Conservation (phyloP, 2,888 invertebrate genomes). For the Polymixis flavicincta region DNA sequence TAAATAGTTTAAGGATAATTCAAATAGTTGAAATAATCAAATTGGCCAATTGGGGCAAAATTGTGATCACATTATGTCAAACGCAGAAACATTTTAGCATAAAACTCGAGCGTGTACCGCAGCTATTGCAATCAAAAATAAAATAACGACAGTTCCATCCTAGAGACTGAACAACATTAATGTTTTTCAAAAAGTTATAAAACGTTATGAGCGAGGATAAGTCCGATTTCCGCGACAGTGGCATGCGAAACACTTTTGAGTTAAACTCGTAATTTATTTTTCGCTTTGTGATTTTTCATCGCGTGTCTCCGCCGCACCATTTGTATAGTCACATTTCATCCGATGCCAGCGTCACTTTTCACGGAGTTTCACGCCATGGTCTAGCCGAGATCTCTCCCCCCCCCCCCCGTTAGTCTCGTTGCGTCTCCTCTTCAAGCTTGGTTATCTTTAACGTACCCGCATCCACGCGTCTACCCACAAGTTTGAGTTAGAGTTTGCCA, state of each 20-base stretch:
- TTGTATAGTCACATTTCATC: conserved; percentile 76
- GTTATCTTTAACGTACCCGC: conserved; percentile 75
- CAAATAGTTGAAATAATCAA: conserved; percentile 25
- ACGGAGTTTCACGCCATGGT: conserved; percentile 66
- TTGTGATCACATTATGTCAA: conserved; percentile 34
- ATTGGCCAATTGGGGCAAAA: conserved; percentile 17
- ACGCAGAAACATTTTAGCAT: conserved; percentile 34
- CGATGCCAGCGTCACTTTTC: conserved; percentile 70
- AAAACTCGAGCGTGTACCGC: conserved; percentile 39
- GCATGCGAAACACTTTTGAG: conserved; percentile 71
- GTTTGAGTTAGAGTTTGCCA: conserved; percentile 74
- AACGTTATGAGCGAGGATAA: conserved; percentile 57
- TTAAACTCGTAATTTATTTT: conserved; percentile 79
- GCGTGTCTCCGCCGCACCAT: conserved; percentile 73
- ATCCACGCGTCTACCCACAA: conserved; percentile 70
- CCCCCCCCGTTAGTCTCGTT: conserved; percentile 2
- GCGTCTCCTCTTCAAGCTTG: conserved; percentile 53
- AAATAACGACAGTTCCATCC: conserved; percentile 46
- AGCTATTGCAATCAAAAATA: conserved; percentile 53
- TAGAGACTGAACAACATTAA: conserved; percentile 43
- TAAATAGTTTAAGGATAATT: not conserved
- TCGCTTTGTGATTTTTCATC: conserved; percentile 82
- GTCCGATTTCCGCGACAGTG: conserved; percentile 67
- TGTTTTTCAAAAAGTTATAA: conserved; percentile 60
- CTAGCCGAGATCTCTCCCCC: conserved; percentile 22